Conservation (phyloP, 2,888 invertebrate genomes). For the Lampropteryx suffumata region DNA sequence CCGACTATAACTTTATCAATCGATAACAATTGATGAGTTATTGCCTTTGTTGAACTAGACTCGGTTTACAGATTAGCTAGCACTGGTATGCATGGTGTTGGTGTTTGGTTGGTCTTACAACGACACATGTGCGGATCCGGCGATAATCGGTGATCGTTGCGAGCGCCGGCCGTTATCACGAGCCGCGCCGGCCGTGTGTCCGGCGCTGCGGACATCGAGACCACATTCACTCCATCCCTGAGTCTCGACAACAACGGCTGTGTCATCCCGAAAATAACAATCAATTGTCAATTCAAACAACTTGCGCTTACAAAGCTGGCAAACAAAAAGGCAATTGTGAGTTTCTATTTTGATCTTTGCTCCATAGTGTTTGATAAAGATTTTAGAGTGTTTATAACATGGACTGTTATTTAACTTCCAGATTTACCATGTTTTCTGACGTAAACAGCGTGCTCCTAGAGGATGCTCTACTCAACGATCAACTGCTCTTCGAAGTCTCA, state of each 20-base stretch:
- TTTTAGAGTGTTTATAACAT: constrained; percentile 13
- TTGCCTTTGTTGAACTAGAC: constrained; percentile 23
- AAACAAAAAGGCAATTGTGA: constrained; percentile 27
- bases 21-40: constrained; percentile 24
- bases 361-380: constrained; percentile 6
- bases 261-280: constrained; percentile 46
- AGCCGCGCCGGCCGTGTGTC: constrained; percentile 57
- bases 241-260: constrained; percentile 61
- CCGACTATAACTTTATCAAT: constrained; percentile 1
- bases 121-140: constrained; percentile 50
- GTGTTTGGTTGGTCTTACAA: constrained; percentile 24
- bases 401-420: constrained; percentile 33
- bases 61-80: constrained; percentile 14
- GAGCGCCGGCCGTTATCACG: constrained; percentile 59
- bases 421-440: constrained; percentile 65
- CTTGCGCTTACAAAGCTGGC: constrained; percentile 36
- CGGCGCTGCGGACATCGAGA: constrained; percentile 55
- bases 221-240: constrained; percentile 60
- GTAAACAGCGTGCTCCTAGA: constrained; percentile 55
- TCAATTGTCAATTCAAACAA: constrained; percentile 34
- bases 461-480: constrained; percentile 65
- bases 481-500: constrained; percentile 70
- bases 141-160: constrained; percentile 69
- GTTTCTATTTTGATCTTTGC: constrained; percentile 13
- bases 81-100: constrained; percentile 25